Base-by-base conservation (phyloP, 1,140 invertebrate genomes). In the Drosophila subobscura region DNA sequence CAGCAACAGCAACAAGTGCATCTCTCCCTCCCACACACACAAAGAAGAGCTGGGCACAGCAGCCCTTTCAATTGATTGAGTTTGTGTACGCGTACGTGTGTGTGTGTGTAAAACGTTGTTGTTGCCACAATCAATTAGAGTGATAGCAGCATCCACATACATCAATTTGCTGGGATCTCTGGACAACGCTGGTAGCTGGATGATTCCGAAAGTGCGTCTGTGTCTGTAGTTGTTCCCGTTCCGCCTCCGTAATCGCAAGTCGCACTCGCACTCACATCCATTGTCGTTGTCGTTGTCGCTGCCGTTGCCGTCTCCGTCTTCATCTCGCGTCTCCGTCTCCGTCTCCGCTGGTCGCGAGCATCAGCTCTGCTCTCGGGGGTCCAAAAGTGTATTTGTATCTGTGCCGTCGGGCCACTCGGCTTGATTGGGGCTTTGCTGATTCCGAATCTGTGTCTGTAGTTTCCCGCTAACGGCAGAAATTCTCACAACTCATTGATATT, bases 401-500 rank as follows among this genome's bases (percentile, higher is more conserved):
- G 53, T 61, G 70, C 52, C 59, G 61, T 60, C 66, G 68, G 27
- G 33, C 59, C 56, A 59, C 60, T 76, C 68, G 72, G 59, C 71
- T 77, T 85, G 61, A 50, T 78, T 81, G 79, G 59, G 74, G 56
- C 79, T 73, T 67, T 59, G 59, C 72, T 63, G 74, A 73, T 70
- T 81, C 60, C 79, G 77, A 88, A 86, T 81, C 80, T 68, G 83
- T 88, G 88, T 88, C 83, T 78, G 78, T 86, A 89, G 86, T 89
- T 89, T 89, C 86, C 86, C 80, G 80, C 80, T 86, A 86, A 81
- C 86, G 75, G 86, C 77, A 72, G 81, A 86, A 79, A 80, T 90
- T 89, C 75, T 81, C 77, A 86, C 72, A 79, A 89, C 75, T 89
- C 80, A 89, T 89, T 89, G 84, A 89, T 88, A 88, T 83, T 88